Conservation (phyloP, 2,888 invertebrate genomes). For the Lasioglossum oenotherae region DNA sequence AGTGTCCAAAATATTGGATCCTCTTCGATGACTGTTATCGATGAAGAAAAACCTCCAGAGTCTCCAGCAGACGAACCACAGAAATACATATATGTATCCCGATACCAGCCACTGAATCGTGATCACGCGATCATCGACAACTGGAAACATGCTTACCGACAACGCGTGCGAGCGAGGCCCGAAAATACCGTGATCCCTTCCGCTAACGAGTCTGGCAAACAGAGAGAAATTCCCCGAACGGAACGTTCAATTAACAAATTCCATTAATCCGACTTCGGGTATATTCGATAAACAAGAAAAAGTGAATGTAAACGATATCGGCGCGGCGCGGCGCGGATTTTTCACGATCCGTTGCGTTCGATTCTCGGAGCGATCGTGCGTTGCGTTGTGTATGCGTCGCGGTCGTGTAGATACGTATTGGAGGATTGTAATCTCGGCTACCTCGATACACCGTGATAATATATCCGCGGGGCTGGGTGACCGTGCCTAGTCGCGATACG, state of each 20-base stretch:
- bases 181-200: background rate
- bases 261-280: constrained; percentile 9
- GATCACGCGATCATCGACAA: background rate
- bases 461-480: constrained; percentile 44
- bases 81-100: background rate
- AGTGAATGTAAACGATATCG: constrained; percentile 15
- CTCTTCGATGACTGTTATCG: no score
- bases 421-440: constrained; percentile 34
- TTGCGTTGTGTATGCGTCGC: no score
- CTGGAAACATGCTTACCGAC: background rate
- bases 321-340: constrained; percentile 8
- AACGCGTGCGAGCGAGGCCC: background rate
- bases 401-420: background rate
- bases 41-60: no score
- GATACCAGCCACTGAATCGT: background rate
- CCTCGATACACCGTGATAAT: constrained; percentile 57
- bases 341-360: constrained; percentile 6
- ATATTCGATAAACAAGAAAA: constrained; percentile 15
- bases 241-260: constrained; percentile 16
- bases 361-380: background rate
- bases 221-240: background rate
- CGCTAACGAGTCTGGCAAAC: background rate
- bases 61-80: background rate
- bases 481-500: constrained; percentile 33
- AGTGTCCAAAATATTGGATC: no score